These are phyloP conservation scores for Nomada hirtipes DNA, from an alignment of 2,888 invertebrate species.

Conservation along the genomic window DNA sequence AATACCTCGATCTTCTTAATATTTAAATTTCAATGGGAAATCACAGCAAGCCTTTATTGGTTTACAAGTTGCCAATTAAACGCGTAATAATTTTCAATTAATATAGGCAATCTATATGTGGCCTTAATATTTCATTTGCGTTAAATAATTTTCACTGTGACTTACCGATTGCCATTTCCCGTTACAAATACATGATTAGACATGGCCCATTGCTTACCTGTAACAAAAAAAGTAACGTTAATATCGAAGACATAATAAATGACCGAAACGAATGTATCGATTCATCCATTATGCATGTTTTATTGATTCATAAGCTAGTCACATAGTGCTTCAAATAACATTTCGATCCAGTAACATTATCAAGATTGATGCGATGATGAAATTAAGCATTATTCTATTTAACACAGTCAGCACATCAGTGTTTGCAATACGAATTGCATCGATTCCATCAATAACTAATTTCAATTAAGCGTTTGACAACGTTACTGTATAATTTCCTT, in stretches of 20 bases:
- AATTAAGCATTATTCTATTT: conserved; percentile 5
- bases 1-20: no score
- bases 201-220: neutral
- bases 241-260: neutral
- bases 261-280: no score
- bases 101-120: no score
- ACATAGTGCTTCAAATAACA: neutral
- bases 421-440: neutral
- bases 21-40: no score
- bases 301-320: neutral
- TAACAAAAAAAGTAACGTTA: neutral
- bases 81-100: neutral
- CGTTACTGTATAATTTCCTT: neutral
- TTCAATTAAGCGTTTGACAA: neutral
- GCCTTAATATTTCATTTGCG: no score
- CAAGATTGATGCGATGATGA: neutral
- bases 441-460: neutral
- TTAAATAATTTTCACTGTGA: neutral
- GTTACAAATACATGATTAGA: neutral
- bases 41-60: no score
- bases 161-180: neutral
- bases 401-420: neutral
- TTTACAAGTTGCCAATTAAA: no score
- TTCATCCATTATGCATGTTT: neutral
- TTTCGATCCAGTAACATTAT: neutral